Conservation (phyloP, 2,888 invertebrate genomes). For the Cabera pusaria region DNA sequence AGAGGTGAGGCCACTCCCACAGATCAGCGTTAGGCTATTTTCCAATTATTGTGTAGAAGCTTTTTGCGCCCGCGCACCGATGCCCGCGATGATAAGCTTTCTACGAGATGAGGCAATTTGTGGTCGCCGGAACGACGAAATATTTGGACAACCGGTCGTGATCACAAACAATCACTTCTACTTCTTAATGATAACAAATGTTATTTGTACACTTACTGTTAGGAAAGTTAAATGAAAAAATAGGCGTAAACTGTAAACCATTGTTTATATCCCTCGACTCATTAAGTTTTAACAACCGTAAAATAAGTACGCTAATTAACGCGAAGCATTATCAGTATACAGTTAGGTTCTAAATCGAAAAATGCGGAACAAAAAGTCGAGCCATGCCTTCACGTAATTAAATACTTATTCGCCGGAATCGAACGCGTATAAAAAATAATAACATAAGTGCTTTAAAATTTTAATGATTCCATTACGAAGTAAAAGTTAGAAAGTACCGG, state of each 20-base stretch:
- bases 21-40: conserved; percentile 63
- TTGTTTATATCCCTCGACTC: background rate
- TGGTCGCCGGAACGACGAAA: conserved; percentile 42
- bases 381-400: conserved; percentile 37
- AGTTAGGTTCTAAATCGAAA: conserved; percentile 19
- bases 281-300: conserved; percentile 9
- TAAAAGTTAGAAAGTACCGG: conserved; percentile 69
- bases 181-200: conserved; percentile 3
- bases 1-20: conserved; percentile 63
- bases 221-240: background rate
- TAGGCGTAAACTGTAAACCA: background rate
- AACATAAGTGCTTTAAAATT: conserved; percentile 44
- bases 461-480: conserved; percentile 55
- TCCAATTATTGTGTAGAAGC: conserved; percentile 76
- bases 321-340: conserved; percentile 9
- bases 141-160: conserved; percentile 28
- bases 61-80: conserved; percentile 67
- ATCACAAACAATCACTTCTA: conserved; percentile 14
- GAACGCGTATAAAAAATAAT: conserved; percentile 38
- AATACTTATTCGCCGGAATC: conserved; percentile 32
- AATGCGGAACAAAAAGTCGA: conserved; percentile 10
- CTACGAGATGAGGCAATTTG: conserved; percentile 58
- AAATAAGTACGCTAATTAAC: conserved; percentile 8
- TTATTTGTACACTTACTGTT: background rate
- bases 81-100: conserved; percentile 70